Base-by-base conservation (phyloP, 2,113 vertebrate species). In the Phrynosoma blainvillii region DNA sequence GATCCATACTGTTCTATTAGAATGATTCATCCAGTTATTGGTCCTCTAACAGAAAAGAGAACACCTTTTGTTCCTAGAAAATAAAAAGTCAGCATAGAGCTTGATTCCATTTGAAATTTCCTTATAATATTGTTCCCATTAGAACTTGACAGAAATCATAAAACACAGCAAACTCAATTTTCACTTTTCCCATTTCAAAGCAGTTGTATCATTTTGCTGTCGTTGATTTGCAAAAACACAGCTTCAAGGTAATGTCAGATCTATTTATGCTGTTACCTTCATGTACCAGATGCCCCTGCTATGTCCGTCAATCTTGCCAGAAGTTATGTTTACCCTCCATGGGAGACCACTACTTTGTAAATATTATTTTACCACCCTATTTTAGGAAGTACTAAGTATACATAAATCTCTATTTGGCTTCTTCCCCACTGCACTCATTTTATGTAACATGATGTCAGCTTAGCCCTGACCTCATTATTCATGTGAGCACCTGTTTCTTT, bases 131-230 rank as follows among this genome's bases (percentile, higher is more conserved):
- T 92, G 25, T 91, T 92, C 84, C 82, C 79, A 65, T 89, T 89
- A 66, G 83, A 79, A 85, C 12, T 32, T 81, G 25, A 77, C 13
- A 40, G 73, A 83, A 89, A 90, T 84, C 89, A 66, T 86, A 93
- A 90, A 79, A 80, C 47, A 87, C 92, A 87, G 88, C 89, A 90
- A 32, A 73, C 79, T 85, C 40, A 23, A 89, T 90, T 82, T 88
- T 79, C 71, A 83, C 59, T 91, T 91, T 92, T 89, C 82, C 88
- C 65, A 87, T 90, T 71, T 95, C 90, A 62, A 79, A 85, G 52
- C 47, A 87, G 68, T 91, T 91, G 42, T 87, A 86, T 75, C 68
- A 70, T 91, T 89, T 84, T 47, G 74, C 85, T 42, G 73, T n/a
- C 68, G 30, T 87, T 88, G 87, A 89, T 93, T 94, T 89, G 47